A percentile compares a stretch with the other conserved stretches of the same genome.
phyloP scores from a whole-genome alignment of 1,140 invertebrate genomes.

The Papilio polyxenes region DNA sequence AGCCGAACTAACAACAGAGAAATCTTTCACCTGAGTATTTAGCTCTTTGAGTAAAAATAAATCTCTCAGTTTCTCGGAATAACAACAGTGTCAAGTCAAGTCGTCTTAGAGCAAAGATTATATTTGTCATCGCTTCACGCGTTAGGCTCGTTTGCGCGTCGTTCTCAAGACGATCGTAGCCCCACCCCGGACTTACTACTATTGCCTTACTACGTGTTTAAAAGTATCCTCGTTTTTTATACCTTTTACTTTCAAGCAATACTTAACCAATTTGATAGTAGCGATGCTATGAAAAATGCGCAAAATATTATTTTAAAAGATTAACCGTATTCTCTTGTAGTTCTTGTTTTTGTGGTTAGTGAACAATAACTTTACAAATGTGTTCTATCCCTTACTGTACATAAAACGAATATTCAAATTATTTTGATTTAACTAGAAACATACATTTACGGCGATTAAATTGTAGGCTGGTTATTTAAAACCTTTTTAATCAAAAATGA shows the following conservation, averaged over 20 bases:
- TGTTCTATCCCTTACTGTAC: too few relatives aligned
- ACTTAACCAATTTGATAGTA: not conserved
- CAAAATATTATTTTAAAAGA: not conserved
- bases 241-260: not conserved
- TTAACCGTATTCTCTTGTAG: not conserved
- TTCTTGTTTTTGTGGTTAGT: not conserved
- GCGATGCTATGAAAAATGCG: not conserved
- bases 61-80: constrained; percentile 73
- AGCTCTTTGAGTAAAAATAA: constrained; percentile 76
- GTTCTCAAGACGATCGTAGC: constrained; percentile 57
- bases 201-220: not conserved
- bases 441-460: too few relatives aligned
- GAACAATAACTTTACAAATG: not conserved
- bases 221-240: not conserved
- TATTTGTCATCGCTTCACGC: constrained; percentile 74
- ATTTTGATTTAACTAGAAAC: too few relatives aligned
- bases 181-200: not conserved
- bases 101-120: constrained; percentile 74
- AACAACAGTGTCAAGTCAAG: constrained; percentile 74
- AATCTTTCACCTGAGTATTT: constrained; percentile 78
- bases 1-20: constrained; percentile 66
- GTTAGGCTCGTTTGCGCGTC: constrained; percentile 65
- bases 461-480: too few relatives aligned
- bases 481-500: too few relatives aligned
- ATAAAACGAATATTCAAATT: too few relatives aligned